phyloP scores from a whole-genome alignment of 1,140 invertebrate species.

The Pseudomyrmex concolor region DNA sequence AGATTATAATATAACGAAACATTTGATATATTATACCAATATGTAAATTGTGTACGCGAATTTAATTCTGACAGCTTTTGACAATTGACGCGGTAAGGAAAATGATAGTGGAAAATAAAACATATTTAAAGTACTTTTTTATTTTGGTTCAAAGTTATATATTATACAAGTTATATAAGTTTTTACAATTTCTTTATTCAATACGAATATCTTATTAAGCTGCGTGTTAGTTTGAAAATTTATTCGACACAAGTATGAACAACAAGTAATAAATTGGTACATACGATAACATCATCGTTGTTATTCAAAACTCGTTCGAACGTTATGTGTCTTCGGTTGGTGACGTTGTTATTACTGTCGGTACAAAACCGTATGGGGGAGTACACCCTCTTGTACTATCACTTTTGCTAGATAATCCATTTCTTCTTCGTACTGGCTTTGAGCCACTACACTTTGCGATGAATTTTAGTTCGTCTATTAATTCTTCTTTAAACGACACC shows the following conservation, averaged over 20 bases:
- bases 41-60: no score
- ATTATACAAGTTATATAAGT: neutral
- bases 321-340: constrained; percentile 65
- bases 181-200: constrained; percentile 9
- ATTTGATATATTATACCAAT: no score
- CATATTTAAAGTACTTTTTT: no score
- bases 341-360: constrained; percentile 73
- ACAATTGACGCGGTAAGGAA: no score
- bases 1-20: no score
- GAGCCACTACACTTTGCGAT: constrained; percentile 90
- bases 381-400: constrained; percentile 74
- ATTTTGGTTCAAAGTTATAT: neutral
- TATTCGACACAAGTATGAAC: neutral
- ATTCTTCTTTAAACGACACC: constrained; percentile 89
- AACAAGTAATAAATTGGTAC: neutral
- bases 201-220: neutral
- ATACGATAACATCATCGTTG: neutral
- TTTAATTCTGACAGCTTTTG: no score
- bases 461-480: constrained; percentile 91
- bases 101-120: no score
- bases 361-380: constrained; percentile 78
- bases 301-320: neutral
- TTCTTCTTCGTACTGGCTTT: constrained; percentile 83
- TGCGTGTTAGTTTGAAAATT: constrained; percentile 10
- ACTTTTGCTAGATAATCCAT: constrained; percentile 73